A percentile compares a stretch with the other conserved stretches of the same genome.
phyloP scores from a whole-genome alignment of 2,888 invertebrate genomes.

The Argyra leucocephala region DNA sequence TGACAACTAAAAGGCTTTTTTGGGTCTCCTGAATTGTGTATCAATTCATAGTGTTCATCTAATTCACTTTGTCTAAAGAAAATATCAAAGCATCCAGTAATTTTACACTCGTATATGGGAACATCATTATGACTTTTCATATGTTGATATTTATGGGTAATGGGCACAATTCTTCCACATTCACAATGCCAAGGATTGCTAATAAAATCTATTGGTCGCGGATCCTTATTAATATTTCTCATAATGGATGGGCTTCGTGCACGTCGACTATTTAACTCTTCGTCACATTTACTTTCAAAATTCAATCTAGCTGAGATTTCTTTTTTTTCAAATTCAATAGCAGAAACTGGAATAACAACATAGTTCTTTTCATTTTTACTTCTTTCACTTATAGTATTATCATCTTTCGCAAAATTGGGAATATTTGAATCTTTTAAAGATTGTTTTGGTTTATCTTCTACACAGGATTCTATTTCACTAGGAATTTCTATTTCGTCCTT shows the following conservation, averaged over 20 bases:
- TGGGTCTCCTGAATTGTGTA: background rate
- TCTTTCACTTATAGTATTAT: too few species aligned
- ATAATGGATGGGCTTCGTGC: background rate
- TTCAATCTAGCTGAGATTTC: background rate
- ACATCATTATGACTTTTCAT: slow-evolving; percentile 3
- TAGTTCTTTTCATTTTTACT: background rate
- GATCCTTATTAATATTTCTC: background rate
- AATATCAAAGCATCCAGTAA: background rate
- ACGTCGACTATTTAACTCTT: background rate
- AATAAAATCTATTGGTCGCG: background rate
- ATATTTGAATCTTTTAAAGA: too few species aligned
- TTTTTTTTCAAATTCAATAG: background rate
- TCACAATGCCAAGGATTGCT: background rate
- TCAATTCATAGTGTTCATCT: background rate
- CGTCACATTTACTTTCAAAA: background rate
- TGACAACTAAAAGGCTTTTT: background rate
- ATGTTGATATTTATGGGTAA: background rate
- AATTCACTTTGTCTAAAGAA: background rate
- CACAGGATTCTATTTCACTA: too few species aligned
- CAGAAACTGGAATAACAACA: background rate
- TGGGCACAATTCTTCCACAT: background rate
- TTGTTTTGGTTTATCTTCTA: too few species aligned
- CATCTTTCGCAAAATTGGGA: too few species aligned
- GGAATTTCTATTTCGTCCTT: background rate
- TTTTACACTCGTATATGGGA: background rate